Evolutionary conservation across 2,797 vertebrate genomes (phyloP), one percentile per base, ranked within the genome.

Genomic region (Leptatherina wallacei): DNA sequence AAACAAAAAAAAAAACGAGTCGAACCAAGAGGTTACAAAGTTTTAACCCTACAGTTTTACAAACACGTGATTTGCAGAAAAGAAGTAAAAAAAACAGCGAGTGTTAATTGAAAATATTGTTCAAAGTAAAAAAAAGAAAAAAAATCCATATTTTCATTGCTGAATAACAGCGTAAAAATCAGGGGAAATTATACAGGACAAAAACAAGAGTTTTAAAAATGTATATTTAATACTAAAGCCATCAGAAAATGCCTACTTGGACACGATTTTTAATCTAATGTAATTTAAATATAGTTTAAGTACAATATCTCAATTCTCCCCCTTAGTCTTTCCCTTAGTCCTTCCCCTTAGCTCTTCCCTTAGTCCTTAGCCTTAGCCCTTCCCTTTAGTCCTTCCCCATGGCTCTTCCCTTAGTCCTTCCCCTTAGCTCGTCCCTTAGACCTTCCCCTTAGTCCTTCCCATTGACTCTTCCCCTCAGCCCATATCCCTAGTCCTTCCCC

Each of bases 31-130:
- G 44, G 3, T 22, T 10, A 47, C 0, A n/a, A 47, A 3, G n/a
- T 47, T 20, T 47, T 47, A 47, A 47, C 44, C 9, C 9, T 11
- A 3, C 20, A 49, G 44, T n/a, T n/a, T 49, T 8, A 47, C 18
- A 85, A 87, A 84, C 67, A 84, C 30, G 33, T 69, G 77, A 69
- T 82, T 76, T 74, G 77, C 80, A 76, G 68, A 76, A 78, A 77
- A 65, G 68, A 61, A 81, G 80, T 76, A 86, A 16, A 69, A 69
- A 88, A 71, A 65, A 81, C 24, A 30, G 83, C 80, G 61, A 54
- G 52, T 35, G 51, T 63, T 83, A 82, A 82, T 83, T 84, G 80
- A 82, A 73, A 83, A 83, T 78, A 73, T 65, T 60, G 65, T 75
- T 36, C 61, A 27, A 27, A 27, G 24, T 27, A 27, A 27, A 27